Evolutionary conservation across 2,113 vertebrate species (phyloP), one percentile per base, ranked within the genome.

Genomic region (Phrynosoma platyrhinos): DNA sequence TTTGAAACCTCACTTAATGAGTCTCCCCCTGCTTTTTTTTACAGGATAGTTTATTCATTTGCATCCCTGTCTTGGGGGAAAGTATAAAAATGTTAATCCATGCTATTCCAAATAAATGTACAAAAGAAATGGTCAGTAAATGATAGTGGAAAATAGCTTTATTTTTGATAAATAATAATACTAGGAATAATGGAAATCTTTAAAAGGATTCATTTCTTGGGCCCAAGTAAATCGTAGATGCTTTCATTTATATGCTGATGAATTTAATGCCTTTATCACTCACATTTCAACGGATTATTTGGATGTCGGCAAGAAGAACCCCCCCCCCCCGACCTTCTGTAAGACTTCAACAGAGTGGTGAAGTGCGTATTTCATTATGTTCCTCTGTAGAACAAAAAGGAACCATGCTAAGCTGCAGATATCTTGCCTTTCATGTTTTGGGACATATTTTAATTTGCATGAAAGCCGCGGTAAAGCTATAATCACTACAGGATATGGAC

Each of bases 381-480:
- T 92, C 94, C n/a, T 90, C 47, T 94, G 92, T 81, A 83, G 89
- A 93, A 91, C 64, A 89, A 88, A 62, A 88, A 93, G 82, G 91
- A 92, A 72, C 82, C 89, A 92, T 82, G 93, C 95, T 94, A 94
- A 95, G 96, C 92, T 95, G 53, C 42, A 86, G 66, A 80, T 94
- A 95, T 89, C 81, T 94, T 90, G 30, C 52, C 23, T 87, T 94
- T 94, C 92, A 91, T 94, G 89, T 92, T 83, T 71, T 91, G 83
- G 94, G 91, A 94, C 87, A 30, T 90, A 86, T 96, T 96, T 94
- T 95, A 91, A 85, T 89, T 69, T 94, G 78, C 88, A 94, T 94
- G 83, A 90, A 94, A 96, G 82, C 86, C 91, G 91, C 93, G 94
- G 93, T 91, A 95, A 95, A 95, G 87, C 84, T 89, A 95, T 94